Base-by-base conservation (phyloP, 2,797 vertebrate genomes). In the Pygocentrus nattereri region DNA sequence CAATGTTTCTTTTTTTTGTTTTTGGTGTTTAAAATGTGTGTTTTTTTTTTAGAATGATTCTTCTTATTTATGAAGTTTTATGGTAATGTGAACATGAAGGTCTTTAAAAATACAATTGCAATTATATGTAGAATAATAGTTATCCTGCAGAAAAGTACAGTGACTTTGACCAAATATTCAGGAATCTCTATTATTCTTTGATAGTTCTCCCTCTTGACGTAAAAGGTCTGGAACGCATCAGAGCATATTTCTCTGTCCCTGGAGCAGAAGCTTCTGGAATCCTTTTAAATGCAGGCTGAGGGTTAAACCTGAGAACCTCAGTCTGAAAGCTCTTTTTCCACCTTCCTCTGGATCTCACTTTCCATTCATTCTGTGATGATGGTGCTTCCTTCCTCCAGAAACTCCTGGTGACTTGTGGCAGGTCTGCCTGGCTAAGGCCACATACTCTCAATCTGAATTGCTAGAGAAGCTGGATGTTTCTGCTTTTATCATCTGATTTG, bases 211-310 rank as follows among this genome's bases (percentile, higher is more conserved):
- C 62, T 77, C 67, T 8, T 75, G 76, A 68, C 77, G 25, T 30
- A 62, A 56, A 64, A 71, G 47, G 15, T 30, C 27, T 69, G 52
- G 73, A 70, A 71, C 8, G 2, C 65, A 59, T 30, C n/a, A 23
- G 30, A 30, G 58, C 74, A 78, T 71, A 65, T 81, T 85, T 83
- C 30, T 73, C 44, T 81, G 76, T 59, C 58, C 61, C 54, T 59
- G 21, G 12, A 23, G 18, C 25, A 65, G 74, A 74, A 44, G n/a
- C 56, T 83, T 81, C 76, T 82, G 72, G 82, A 84, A 68, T 81
- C 52, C 49, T 72, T 68, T 38, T 61, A 65, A 78, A 71, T 49
- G 27, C 54, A 71, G 27, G 67, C 41, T 70, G 50, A n/a, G 30
- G 49, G 41, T 58, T 79, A 61, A 71, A 71, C 70, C 25, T 30